Base-by-base conservation (phyloP, 2,113 vertebrate genomes). In the Panthera uncia region DNA sequence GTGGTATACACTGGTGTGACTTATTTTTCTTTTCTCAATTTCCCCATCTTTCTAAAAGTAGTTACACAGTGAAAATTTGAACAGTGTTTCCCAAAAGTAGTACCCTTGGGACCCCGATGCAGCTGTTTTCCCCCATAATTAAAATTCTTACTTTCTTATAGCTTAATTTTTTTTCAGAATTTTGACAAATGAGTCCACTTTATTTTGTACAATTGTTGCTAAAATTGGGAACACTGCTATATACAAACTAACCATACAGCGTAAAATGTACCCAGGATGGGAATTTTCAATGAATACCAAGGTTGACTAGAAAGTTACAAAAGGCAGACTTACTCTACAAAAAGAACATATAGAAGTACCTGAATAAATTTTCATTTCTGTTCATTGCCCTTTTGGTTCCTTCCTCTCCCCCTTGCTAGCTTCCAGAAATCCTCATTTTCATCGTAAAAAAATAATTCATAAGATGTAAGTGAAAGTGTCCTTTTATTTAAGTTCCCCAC, bases 391-490 rank as follows among this genome's bases (percentile, higher is more conserved):
- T 82, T 4, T 79, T 87, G 78, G 33, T 88, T 95, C 19, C 45
- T 69, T 33, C 52, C 29, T 45, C n/a, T 74, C 16, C 23, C 78
- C 25, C 27, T 38, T 76, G 80, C 61, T 81, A 84, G 38, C 31
- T 68, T 21, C 23, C 57, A 91, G 81, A 94, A 95, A 91, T 88
- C 21, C 23, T 33, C 87, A 91, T 73, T 96, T 96, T 90, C 41
- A 93, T 87, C 31, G 41, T 38, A 29, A 93, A 95, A 33, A 55
- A 76, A 87, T 4, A 69, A 73, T 50, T 79, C 81, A 82, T 1
- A 94, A 91, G 33, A 91, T 57, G 52, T 95, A 52, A 88, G 68
- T 92, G 18, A 89, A 90, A 83, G n/a, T 52, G 48, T 90, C 33
- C 52, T 91, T 88, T 83, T 81, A 68, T 95, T 91, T 91, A 81